These are phyloP conservation scores for Gymnopithys bicolor DNA, from an alignment of 2,797 vertebrate species.

Conservation along the genomic window DNA sequence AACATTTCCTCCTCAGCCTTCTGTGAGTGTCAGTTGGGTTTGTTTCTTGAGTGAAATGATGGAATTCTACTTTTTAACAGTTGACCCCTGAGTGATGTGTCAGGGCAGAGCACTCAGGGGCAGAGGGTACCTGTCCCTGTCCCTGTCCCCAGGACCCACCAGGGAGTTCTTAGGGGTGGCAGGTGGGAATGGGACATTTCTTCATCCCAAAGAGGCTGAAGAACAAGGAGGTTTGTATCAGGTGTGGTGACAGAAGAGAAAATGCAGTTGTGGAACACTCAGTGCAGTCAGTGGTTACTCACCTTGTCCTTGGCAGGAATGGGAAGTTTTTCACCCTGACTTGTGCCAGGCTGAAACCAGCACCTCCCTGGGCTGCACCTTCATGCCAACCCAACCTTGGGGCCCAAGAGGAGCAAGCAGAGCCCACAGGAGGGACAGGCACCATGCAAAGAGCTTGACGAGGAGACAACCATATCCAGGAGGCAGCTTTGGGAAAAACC, in stretches of 20 bases:
- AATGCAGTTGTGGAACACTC: background rate
- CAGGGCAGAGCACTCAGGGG: background rate
- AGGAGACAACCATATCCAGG: rapidly evolving
- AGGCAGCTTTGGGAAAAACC: background rate
- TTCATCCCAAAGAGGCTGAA: background rate
- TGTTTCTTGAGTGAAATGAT: background rate
- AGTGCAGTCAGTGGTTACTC: background rate
- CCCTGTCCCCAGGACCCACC: background rate
- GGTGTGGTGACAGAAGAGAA: background rate
- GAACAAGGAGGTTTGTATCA: background rate
- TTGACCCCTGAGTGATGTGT: background rate
- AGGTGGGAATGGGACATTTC: background rate
- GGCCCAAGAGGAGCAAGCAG: background rate
- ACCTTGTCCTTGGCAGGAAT: background rate
- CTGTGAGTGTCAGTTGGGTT: background rate
- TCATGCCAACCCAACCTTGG: background rate
- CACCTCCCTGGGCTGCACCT: background rate
- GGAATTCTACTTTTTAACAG: background rate
- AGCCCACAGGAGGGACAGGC: background rate
- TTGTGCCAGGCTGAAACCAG: background rate
- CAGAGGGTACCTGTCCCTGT: background rate
- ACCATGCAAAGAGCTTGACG: background rate
- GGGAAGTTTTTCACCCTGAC: background rate
- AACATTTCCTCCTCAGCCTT: background rate
- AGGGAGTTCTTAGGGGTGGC: background rate